These are phyloP conservation scores for Plecotus auritus DNA, from an alignment of 2,113 vertebrate genomes.

Conservation along the genomic window DNA sequence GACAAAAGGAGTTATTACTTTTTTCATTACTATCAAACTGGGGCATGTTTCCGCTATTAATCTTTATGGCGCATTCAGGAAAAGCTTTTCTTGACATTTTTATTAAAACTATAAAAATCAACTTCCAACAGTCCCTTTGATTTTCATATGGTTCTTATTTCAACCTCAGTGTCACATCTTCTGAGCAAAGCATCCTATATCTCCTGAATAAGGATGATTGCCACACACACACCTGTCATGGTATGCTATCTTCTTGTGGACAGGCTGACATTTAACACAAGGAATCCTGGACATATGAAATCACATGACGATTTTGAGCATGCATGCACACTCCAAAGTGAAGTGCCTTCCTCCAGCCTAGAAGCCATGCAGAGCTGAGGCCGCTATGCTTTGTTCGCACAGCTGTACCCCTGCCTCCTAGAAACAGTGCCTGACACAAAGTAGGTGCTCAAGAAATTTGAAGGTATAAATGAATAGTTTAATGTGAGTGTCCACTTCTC, in stretches of 20 bases:
- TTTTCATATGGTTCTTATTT: constrained; percentile 10
- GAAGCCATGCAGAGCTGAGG: not conserved
- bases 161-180: not conserved
- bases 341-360: not conserved
- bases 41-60: not conserved
- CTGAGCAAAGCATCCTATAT: not conserved
- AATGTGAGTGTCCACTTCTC: not conserved
- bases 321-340: fast-evolving
- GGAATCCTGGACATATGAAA: not conserved
- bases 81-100: constrained; percentile 30
- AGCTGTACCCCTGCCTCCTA: not conserved
- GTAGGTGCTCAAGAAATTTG: not conserved
- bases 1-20: not conserved
- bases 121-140: not conserved
- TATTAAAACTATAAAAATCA: constrained; percentile 43
- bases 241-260: not conserved
- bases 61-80: constrained; percentile 3
- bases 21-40: not conserved
- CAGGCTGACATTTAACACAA: not conserved
- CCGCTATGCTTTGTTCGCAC: not conserved
- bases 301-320: not conserved
- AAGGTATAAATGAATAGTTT: not conserved
- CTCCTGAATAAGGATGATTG: not conserved
- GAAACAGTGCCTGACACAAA: not conserved
- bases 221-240: not conserved